Evolutionary conservation across 2,113 vertebrate genomes (phyloP), one percentile per base, ranked within the genome.

Genomic region (Pontoporia blainvillei): DNA sequence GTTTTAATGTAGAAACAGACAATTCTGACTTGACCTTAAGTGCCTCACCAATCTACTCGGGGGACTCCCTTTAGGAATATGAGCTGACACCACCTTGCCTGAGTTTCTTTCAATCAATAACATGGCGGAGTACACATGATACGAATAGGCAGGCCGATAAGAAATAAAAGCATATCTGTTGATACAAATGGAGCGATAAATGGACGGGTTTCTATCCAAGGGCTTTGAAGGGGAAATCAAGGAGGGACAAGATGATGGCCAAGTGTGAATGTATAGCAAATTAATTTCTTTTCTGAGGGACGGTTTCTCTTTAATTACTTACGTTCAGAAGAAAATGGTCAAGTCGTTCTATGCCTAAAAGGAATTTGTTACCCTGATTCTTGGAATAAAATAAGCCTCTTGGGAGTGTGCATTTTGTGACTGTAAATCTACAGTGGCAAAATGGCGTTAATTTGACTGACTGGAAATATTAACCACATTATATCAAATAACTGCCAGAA

Each of bases 401-500:
- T 66, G 97, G 98, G 98, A 98, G 92, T 84, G 29, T 94, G 64
- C 39, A 23, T 90, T 95, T 96, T 98, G 64, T 76, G 52, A 97
- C 86, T 98, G 98, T 97, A 98, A 98, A 98, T 98, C 98, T 99
- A 97, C 98, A 97, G 94, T 98, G 98, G 98, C 98, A 99, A 99
- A 99, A 99, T 99, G 99, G 98, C 98, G 99, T 99, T 99, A 99
- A 99, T 99, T 99, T 99, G 99, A 98, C 99, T 99, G 99, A 99
- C 99, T 99, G 98, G 98, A 99, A 98, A 99, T 99, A 99, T 99
- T 99, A 99, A 99, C 99, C 98, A 98, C 98, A 99, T 99, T 99
- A 99, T 99, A 99, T 99, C 99, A 99, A 99, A 99, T 99, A 99
- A 99, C 99, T 99, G 99, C 99, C 99, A 99, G 97, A 98, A 99